A percentile compares a stretch with the other conserved stretches of the same genome.
These are phyloP conservation scores for Sisyra nigra DNA, from an alignment of 2,888 invertebrate genomes.

Conservation along the genomic window DNA sequence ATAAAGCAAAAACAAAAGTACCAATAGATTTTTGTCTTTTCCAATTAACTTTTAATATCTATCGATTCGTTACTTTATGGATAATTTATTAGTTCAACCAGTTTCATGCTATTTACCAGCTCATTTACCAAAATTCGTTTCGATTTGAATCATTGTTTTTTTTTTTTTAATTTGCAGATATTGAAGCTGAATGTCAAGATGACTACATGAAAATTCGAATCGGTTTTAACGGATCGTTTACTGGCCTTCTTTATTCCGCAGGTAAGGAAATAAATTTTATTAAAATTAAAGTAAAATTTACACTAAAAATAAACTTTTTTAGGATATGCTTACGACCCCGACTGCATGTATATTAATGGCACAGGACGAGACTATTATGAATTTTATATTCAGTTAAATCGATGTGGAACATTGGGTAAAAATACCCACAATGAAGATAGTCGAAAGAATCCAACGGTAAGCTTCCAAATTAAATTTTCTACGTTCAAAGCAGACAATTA, in stretches of 20 bases:
- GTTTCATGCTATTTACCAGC: too few relatives aligned
- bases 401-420: conserved; percentile 81
- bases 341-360: conserved; percentile 90
- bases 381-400: conserved; percentile 82
- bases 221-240: conserved; percentile 82
- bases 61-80: too few relatives aligned
- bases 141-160: background rate
- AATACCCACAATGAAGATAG: conserved; percentile 74
- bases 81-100: too few relatives aligned
- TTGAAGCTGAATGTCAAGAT: conserved; percentile 89
- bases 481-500: background rate
- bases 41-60: too few relatives aligned
- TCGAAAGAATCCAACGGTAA: conserved; percentile 72
- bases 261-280: conserved; percentile 32
- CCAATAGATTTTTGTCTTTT: too few relatives aligned
- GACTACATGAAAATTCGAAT: conserved; percentile 91
- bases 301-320: conserved; percentile 13
- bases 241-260: conserved; percentile 78
- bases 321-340: conserved; percentile 88
- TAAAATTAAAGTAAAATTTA: background rate
- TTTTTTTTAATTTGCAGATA: conserved; percentile 43
- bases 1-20: too few relatives aligned
- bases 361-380: conserved; percentile 84
- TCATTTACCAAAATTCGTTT: background rate
- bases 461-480: conserved; percentile 17